Conservation (phyloP, 2,797 vertebrate species). For the Coranthus polyacanthus region DNA sequence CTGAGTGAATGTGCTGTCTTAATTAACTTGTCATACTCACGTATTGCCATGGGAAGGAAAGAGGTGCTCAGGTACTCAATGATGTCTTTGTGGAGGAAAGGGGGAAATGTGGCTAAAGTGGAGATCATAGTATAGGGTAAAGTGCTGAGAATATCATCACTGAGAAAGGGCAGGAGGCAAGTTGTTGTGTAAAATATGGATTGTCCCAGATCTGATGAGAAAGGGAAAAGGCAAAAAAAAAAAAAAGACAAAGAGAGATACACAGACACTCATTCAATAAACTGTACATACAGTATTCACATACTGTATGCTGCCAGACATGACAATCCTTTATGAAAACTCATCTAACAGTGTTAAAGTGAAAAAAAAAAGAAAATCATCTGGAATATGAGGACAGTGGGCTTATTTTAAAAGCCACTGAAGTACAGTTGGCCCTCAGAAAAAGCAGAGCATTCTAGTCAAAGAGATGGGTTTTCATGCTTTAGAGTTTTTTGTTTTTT, state of each 20-base stretch:
- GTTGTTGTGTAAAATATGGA: constrained; percentile 99
- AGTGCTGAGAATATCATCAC: constrained; percentile 98
- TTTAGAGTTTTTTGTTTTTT: constrained; percentile 56
- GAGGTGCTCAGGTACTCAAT: constrained; percentile 99
- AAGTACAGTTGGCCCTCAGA: constrained; percentile 52
- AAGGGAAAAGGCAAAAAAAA: constrained; percentile 79
- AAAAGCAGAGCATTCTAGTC: constrained; percentile 66
- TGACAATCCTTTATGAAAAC: constrained; percentile 46
- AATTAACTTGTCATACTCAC: constrained; percentile 87
- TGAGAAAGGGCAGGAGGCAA: constrained; percentile 99
- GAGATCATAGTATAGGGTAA: constrained; percentile 99
- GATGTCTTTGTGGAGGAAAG: constrained; percentile 99
- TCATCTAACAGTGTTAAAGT: constrained; percentile 50
- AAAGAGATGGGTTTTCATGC: constrained; percentile 73
- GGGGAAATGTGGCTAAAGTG: constrained; percentile 98
- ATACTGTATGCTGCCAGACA: constrained; percentile 74
- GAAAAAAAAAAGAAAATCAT: constrained; percentile 36
- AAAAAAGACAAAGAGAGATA: constrained; percentile 75
- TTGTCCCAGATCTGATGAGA: constrained; percentile 96
- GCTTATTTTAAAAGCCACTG: constrained; percentile 65
- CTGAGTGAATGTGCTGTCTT: not conserved
- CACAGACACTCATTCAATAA: constrained; percentile 82
- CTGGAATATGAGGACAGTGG: constrained; percentile 46
- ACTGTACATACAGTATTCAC: constrained; percentile 71
- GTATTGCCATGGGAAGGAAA: constrained; percentile 99